Percentiles rank a stretch among this genome's conserved stretches.
Conservation (phyloP, 35 echinoderm and acorn worm genomes). For the Ptychodera flava region DNA sequence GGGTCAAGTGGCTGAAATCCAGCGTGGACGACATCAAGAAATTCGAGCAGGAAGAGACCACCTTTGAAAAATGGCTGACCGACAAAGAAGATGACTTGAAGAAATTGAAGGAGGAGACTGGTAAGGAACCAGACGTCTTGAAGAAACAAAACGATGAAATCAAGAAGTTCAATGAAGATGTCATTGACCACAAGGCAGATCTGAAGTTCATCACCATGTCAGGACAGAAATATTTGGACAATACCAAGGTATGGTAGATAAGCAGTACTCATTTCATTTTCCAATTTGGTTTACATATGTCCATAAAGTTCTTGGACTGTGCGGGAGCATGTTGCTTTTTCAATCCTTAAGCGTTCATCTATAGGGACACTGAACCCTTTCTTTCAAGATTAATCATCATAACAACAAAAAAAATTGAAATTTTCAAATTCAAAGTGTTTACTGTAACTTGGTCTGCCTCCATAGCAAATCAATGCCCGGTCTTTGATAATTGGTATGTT, state of each 20-base stretch:
- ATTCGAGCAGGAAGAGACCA: constrained; percentile 56
- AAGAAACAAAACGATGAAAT: constrained; percentile 64
- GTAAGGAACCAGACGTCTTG: constrained; percentile 56
- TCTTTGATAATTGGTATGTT: too few relatives aligned
- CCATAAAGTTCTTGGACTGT: too few relatives aligned
- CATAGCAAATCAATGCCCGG: too few relatives aligned
- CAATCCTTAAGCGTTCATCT: too few relatives aligned
- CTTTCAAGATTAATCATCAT: too few relatives aligned
- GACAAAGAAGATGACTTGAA: constrained; percentile 41
- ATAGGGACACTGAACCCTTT: too few relatives aligned
- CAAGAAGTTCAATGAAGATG: constrained; percentile 75
- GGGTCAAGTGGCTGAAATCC: constrained; percentile 64
- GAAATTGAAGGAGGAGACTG: constrained; percentile 51
- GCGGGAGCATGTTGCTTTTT: too few relatives aligned
- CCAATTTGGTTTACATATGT: too few relatives aligned
- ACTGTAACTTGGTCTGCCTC: too few relatives aligned
- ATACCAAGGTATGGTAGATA: constrained; percentile 93
- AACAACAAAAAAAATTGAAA: too few relatives aligned
- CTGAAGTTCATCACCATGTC: constrained; percentile 98
- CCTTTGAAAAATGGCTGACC: constrained; percentile 67
- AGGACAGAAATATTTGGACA: constrained; percentile 80
- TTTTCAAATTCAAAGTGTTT: too few relatives aligned
- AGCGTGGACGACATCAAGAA: constrained; percentile 75
- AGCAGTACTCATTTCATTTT: too few relatives aligned
- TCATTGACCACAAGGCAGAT: constrained; percentile 79